phyloP scores from a whole-genome alignment of 2,113 vertebrate species.

The Perca flavescens region DNA sequence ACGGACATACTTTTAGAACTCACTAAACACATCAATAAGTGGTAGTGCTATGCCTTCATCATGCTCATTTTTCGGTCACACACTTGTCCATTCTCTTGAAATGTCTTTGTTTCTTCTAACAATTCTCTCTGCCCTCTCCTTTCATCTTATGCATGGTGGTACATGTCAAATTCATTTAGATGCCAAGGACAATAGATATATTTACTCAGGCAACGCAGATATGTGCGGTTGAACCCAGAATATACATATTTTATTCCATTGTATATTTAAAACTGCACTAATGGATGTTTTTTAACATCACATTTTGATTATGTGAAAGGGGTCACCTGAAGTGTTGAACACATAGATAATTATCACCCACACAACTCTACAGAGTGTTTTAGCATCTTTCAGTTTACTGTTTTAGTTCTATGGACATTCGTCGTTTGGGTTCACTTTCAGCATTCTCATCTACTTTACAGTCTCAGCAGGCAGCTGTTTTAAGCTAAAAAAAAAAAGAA shows the following conservation, averaged over 20 bases:
- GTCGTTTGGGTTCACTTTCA: neutral
- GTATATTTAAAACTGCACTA: conserved; percentile 1
- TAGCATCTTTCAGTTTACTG: neutral
- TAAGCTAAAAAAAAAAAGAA: neutral
- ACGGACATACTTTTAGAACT: neutral
- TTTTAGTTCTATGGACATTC: neutral
- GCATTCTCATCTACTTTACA: neutral
- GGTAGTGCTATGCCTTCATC: neutral
- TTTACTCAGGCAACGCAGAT: neutral
- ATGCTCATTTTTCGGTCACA: neutral
- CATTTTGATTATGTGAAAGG: neutral
- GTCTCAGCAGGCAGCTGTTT: neutral
- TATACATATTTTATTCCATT: neutral
- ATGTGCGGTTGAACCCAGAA: neutral
- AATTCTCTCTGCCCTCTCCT: neutral
- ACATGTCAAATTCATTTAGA: conserved; percentile 2
- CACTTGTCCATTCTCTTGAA: neutral
- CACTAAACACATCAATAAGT: neutral
- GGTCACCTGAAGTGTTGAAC: neutral
- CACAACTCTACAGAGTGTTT: neutral
- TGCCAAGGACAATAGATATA: neutral
- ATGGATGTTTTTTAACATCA: neutral
- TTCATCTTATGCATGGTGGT: neutral
- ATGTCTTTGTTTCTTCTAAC: neutral
- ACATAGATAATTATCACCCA: neutral